These are phyloP conservation scores for Phaedon cochleariae DNA, from an alignment of 2,888 invertebrate genomes.

Conservation along the genomic window DNA sequence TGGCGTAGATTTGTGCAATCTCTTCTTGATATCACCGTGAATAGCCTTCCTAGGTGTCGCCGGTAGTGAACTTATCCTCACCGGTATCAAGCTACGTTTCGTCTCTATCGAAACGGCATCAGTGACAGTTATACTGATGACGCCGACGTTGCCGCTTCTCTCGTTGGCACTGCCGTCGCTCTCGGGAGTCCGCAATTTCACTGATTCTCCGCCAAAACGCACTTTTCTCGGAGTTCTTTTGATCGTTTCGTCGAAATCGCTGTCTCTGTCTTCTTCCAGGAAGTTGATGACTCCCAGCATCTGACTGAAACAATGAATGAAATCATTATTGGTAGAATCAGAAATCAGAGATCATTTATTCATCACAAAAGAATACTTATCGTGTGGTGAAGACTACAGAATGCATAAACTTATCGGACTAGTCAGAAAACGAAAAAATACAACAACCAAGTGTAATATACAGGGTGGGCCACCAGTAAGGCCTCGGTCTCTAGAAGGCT, in stretches of 20 bases:
- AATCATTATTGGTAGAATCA: too few relatives aligned
- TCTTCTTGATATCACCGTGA: conserved; percentile 46
- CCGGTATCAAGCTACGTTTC: conserved; percentile 61
- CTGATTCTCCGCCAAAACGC: conserved; percentile 86
- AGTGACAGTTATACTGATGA: conserved; percentile 49
- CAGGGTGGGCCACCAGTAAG: too few relatives aligned
- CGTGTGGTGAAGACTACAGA: too few relatives aligned
- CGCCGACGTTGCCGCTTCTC: conserved; percentile 56
- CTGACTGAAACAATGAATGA: conserved; percentile 27
- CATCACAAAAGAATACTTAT: too few relatives aligned
- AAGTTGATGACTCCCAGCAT: conserved; percentile 68
- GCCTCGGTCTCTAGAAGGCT: too few relatives aligned
- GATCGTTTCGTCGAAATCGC: conserved; percentile 63
- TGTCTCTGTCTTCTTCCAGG: conserved; percentile 68
- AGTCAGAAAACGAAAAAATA: too few relatives aligned
- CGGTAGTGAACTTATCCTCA: conserved; percentile 58
- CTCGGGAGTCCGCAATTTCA: conserved; percentile 86
- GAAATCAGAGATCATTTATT: too few relatives aligned
- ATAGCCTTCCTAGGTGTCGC: conserved; percentile 62
- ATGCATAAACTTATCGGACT: too few relatives aligned
- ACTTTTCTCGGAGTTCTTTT: conserved; percentile 76
- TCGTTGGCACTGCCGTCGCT: conserved; percentile 76
- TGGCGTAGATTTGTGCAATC: conserved; percentile 56
- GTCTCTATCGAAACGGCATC: conserved; percentile 50
- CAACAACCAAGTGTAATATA: too few relatives aligned